Base-by-base conservation (phyloP, 2,113 vertebrate genomes). In the Struthio camelus region DNA sequence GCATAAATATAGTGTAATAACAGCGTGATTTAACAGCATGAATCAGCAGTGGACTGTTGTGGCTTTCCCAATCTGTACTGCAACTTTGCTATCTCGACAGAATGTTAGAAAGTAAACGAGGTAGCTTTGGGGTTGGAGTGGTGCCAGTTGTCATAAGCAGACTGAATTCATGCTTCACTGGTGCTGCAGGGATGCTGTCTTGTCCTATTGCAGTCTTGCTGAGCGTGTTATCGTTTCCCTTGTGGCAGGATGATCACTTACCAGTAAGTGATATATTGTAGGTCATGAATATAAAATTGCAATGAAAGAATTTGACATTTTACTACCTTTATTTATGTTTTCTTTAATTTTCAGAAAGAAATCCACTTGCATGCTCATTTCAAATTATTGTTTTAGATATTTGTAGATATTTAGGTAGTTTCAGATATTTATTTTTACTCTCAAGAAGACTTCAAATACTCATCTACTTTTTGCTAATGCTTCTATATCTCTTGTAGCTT, bases 21-120 rank as follows among this genome's bases (percentile, higher is more conserved):
- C 96, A 95, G 96, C 93, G 50, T 89, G 93, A 93, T 93, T 96
- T 93, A 96, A 89, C 96, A 96, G 89, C 90, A 65, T 80, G 94
- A 97, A 87, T 91, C 96, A 96, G 82, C 85, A 95, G 80, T 72
- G 83, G 80, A 73, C 89, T 76, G 65, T 83, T 93, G 73, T 70
- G 69, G 73, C 67, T 93, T 96, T 96, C 87, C 80, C 94, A 85
- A 84, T 89, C 90, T 11, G 2, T 73, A 23, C 72, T 94, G 70
- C 89, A 90, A 53, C 83, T 96, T 85, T n/a, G 8, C 92, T 96
- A 53, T 94, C 95, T 94, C 62, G 87, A 91, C 90, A 87, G 72
- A 90, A 87, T 61, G 56, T 73, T 64, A 80, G 59, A 69, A 95
- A 91, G 92, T 93, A 95, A 97, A 94, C 79, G 89, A 90, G 78